Conservation (phyloP, 2,888 invertebrate genomes). For the Ariolimax columbianus region DNA sequence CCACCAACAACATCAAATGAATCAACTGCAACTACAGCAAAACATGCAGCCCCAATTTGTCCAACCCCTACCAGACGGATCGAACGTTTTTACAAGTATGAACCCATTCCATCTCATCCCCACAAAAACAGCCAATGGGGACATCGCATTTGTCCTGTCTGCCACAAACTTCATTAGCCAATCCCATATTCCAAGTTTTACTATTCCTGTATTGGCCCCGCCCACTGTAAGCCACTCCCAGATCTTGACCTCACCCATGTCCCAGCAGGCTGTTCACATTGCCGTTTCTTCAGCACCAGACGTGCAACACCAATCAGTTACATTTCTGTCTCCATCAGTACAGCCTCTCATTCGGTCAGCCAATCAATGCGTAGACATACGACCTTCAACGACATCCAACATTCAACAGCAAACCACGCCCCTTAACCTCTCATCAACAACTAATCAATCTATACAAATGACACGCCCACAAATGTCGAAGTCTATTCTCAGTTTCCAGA, state of each 20-base stretch:
- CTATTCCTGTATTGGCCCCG: conserved; percentile 17
- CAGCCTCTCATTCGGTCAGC: background rate
- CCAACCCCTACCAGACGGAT: background rate
- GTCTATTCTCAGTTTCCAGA: background rate
- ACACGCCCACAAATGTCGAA: background rate
- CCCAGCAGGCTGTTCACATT: conserved; percentile 28
- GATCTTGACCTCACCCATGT: background rate
- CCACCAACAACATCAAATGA: conserved; percentile 30
- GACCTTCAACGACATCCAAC: background rate
- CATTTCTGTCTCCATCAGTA: background rate
- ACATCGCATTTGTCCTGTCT: conserved; percentile 35
- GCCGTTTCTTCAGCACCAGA: conserved; percentile 6
- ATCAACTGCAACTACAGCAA: conserved; percentile 17
- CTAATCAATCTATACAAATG: background rate
- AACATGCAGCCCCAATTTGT: background rate
- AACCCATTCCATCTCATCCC: conserved; percentile 40
- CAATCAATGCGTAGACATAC: background rate
- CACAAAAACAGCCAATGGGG: conserved; percentile 30
- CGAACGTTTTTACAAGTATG: background rate
- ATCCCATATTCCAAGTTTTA: conserved; percentile 17
- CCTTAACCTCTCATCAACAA: conserved; percentile 26
- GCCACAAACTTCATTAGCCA: conserved; percentile 22
- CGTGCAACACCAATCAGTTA: conserved; percentile 2
- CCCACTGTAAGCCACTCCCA: conserved; percentile 10
- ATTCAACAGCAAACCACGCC: conserved; percentile 26